Evolutionary conservation across 2,797 vertebrate species (phyloP), one percentile per base, ranked within the genome.

Genomic region (Cirrhinus molitorella): DNA sequence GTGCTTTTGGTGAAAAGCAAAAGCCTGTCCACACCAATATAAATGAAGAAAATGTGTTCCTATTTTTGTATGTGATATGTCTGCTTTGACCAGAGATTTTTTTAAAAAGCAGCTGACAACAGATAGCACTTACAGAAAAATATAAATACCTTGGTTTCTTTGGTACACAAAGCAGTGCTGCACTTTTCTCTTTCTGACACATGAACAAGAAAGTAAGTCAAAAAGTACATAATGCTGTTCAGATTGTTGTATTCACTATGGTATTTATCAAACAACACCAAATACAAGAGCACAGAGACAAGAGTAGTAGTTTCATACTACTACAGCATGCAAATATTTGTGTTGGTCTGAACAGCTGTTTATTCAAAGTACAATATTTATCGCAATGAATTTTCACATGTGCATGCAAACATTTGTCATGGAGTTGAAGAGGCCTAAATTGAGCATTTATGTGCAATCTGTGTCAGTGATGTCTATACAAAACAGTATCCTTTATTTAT

Each of bases 401-500:
- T 1, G 1, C 1, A 31, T 31, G 17, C 25, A 6, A 72, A 23
- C 37, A 25, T 61, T 67, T 67, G 4, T 19, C 40, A 53, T 66
- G 21, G 47, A 47, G 21, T n/a, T 37, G n/a, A 76, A 68, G 37
- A 68, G 10, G 5, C 59, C n/a, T 47, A 2, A 65, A 76, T 66
- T 31, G 2, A 43, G 16, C 71, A 55, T 84, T 76, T 74, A 68
- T 65, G 45, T 25, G 49, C 31, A 70, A n/a, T 73, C n/a, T 21
- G 49, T 66, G 55, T 65, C 74, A 25, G 53, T 31, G n/a, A 55
- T 70, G 28, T 16, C 59, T 53, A 23, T 5, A 65, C 37, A 76
- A 72, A 73, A 51, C 59, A 43, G 57, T 9, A 12, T 10, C 1
- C 8, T 40, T 74, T 34, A 67, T 68, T 45, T 73, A 59, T 37